Base-by-base conservation (phyloP, 2,797 vertebrate genomes). In the Chelon auratus region DNA sequence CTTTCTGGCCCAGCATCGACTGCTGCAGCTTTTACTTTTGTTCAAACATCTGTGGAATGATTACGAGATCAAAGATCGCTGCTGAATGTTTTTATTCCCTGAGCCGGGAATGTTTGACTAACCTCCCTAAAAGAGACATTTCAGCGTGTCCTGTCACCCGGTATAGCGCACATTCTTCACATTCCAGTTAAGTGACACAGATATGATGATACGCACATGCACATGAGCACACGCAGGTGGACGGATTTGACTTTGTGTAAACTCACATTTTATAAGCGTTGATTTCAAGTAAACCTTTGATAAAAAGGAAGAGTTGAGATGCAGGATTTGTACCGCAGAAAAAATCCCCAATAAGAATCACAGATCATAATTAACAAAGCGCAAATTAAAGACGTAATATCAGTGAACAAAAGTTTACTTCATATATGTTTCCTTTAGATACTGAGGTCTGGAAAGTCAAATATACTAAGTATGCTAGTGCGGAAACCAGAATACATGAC, bases 151-250 rank as follows among this genome's bases (percentile, higher is more conserved):
- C 71, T 78, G 77, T 87, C 81, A 50, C 52, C 68, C 68, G 69
- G 5, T 33, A 15, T 68, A 70, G 48, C 37, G 77, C 68, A 80
- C 83, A 90, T 88, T 87, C 84, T 64, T 87, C 75, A 88, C 82
- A 92, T 91, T 89, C 88, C 77, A 55, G 53, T 73, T 58, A 70
- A 57, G 75, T 69, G 78, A 84, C 83, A 88, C 73, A 80, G 61
- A 78, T 78, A 81, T 72, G 58, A 81, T 82, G n/a, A 79, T 47
- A 85, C 15, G 65, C 14, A 57, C 43, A 33, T 33, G 30, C 58
- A 57, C 80, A 79, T 36, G 10, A 40, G 59, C 15, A 54, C 33
- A 59, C 48, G 60, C 4, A 53, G 5, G 26, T 52, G 11, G 5
- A 68, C 13, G 58, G 17, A 5, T 15, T 12, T 47, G 45, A 14